Evolutionary conservation across 2,888 invertebrate genomes (phyloP), one percentile per base, ranked within the genome.

Genomic region (Drosophila monieri): DNA sequence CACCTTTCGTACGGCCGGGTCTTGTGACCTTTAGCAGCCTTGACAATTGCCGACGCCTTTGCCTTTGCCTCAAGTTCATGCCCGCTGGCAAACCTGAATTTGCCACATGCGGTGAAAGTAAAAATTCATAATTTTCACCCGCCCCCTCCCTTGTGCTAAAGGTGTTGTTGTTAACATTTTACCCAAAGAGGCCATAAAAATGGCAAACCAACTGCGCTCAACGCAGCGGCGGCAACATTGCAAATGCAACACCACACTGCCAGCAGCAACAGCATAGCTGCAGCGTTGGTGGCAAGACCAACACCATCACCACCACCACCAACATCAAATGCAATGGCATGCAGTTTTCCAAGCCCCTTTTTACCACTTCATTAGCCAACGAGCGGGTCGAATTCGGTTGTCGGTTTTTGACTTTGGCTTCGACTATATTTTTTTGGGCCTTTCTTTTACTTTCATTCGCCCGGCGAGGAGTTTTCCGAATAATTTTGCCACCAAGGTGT

Each of bases 51-150:
- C 79, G 71, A 30, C 57, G 54, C 9, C n/a, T 39, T 23, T 59
- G 64, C 56, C 78, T 76, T 72, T 66, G 71, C 71, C 85, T 81
- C 85, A 87, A 80, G 86, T 80, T 80, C 80, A 60, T 58, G 75
- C 62, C 49, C 39, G 53, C 27, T 48, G 65, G 78, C 59, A 80
- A 77, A 85, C 80, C 74, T 78, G 85, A 73, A 74, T 49, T 55
- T 77, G 60, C 85, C 88, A 73, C 90, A 81, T 89, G 90, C 75
- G 89, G 90, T 89, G 89, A 89, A 89, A 89, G 89, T 89, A 85
- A 89, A 89, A 85, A 89, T 88, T 88, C 88, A 89, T 89, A 87
- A 85, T 81, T 89, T 88, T 81, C n/a, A 75, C 73, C 72, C 76
- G 73, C 53, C 68, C 48, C 76, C 57, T 55, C 59, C 15, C 12